phyloP scores from a whole-genome alignment of 2,888 invertebrate species.

The Ormyrus pomaceus region DNA sequence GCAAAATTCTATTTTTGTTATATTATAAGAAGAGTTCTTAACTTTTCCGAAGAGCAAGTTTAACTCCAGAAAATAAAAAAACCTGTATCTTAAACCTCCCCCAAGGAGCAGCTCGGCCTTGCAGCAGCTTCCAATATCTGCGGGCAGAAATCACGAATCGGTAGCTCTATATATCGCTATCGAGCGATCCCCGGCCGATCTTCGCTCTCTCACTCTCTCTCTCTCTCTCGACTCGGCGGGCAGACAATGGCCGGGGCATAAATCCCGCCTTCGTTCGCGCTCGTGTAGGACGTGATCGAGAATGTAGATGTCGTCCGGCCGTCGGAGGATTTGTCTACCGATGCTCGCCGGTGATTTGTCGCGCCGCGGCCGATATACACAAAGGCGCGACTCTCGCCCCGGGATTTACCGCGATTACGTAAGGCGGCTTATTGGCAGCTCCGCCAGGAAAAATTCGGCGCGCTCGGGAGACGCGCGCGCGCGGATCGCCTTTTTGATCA shows the following conservation, averaged over 20 bases:
- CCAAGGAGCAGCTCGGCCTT: too few relatives aligned
- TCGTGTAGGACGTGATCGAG: conserved; percentile 52
- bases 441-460: background rate
- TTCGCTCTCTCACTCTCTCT: background rate
- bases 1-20: too few relatives aligned
- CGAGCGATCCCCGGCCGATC: conserved; percentile 38
- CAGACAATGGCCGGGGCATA: conserved; percentile 54
- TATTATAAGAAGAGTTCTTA: too few relatives aligned
- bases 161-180: conserved; percentile 41
- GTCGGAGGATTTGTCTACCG: conserved; percentile 50
- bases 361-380: conserved; percentile 25
- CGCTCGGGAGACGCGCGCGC: too few relatives aligned
- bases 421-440: conserved; percentile 8
- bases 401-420: conserved; percentile 9
- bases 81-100: too few relatives aligned
- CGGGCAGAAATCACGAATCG: conserved; percentile 19
- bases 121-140: too few relatives aligned
- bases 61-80: too few relatives aligned
- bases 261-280: conserved; percentile 52
- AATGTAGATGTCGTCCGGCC: conserved; percentile 55
- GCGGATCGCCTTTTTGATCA: too few relatives aligned
- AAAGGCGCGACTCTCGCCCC: conserved; percentile 13
- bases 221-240: background rate
- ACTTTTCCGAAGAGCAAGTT: too few relatives aligned
- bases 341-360: conserved; percentile 43